Conservation (phyloP, 2,113 vertebrate genomes). For the Pseudolaguvia tuberculata region DNA sequence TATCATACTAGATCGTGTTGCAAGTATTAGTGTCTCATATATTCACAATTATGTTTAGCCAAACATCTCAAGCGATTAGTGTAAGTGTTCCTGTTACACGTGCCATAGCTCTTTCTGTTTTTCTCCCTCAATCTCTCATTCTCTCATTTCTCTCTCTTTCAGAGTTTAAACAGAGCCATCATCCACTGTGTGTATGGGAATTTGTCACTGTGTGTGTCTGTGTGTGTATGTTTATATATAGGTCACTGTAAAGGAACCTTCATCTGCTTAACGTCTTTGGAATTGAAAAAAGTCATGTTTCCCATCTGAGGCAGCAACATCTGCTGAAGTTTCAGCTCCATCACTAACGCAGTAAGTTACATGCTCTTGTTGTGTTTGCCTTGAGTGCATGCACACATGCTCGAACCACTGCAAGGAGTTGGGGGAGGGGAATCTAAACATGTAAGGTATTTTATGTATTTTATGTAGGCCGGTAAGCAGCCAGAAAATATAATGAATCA, state of each 20-base stretch:
- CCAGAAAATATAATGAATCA: constrained; percentile 27
- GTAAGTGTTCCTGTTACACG: constrained; percentile 40
- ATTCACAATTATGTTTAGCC: constrained; percentile 54
- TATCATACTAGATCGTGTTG: constrained; percentile 38
- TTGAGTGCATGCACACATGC: constrained; percentile 42
- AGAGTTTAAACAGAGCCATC: constrained; percentile 31
- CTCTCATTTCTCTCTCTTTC: not conserved
- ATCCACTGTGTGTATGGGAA: constrained; percentile 28
- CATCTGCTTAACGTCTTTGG: constrained; percentile 46
- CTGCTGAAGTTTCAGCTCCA: constrained; percentile 49
- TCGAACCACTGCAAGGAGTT: constrained; percentile 10
- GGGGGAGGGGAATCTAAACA: constrained; percentile 37
- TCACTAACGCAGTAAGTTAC: constrained; percentile 39
- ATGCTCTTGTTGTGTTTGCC: constrained; percentile 40
- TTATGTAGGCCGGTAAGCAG: constrained; percentile 9
- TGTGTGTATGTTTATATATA: constrained; percentile 25
- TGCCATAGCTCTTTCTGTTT: constrained; percentile 21
- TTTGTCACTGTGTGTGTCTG: constrained; percentile 32
- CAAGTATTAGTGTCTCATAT: constrained; percentile 58
- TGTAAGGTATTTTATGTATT: constrained; percentile 20
- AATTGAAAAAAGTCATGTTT: constrained; percentile 47
- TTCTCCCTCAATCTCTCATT: not conserved
- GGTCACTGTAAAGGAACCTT: constrained; percentile 26
- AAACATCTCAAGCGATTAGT: constrained; percentile 57
- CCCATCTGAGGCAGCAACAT: constrained; percentile 49